Percentiles rank a stretch among this genome's conserved stretches.
Evolutionary conservation across 2,113 vertebrate genomes (phyloP).

Genomic region (Litocranius walleri): DNA sequence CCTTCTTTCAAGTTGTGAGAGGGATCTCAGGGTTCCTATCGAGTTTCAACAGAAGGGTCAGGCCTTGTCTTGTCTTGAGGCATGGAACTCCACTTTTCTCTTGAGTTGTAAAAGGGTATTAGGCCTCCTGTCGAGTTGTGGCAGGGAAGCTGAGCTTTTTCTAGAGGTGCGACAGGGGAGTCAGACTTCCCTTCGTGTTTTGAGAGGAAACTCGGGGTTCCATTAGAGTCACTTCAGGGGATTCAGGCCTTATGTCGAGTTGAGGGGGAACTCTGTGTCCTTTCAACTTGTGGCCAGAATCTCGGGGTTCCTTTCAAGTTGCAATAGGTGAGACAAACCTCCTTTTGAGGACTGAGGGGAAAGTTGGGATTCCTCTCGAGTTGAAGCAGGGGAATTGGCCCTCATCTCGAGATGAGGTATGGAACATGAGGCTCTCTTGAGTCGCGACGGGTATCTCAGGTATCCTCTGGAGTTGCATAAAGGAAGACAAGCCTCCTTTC

Average conservation of each 20-base stretch:
- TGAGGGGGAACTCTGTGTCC: not conserved
- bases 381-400: not conserved
- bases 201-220: not conserved
- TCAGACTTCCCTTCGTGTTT: not conserved
- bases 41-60: not conserved
- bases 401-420: not conserved
- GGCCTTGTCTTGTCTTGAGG: not conserved
- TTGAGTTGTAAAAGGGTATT: not conserved
- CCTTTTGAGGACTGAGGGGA: not conserved
- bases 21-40: not conserved
- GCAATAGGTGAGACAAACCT: not conserved
- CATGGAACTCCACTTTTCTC: not conserved
- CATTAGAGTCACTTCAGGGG: not conserved
- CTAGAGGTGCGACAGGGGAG: not conserved
- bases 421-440: not conserved
- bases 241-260: not conserved
- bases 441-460: rapidly evolving
- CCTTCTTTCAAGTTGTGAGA: not conserved
- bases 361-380: not conserved
- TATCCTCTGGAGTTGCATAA: not conserved
- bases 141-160: not conserved
- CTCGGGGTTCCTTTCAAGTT: not conserved
- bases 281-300: not conserved
- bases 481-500: not conserved
- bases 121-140: not conserved